Base-by-base conservation (phyloP, 2,113 vertebrate species). In the Orcinus orca region DNA sequence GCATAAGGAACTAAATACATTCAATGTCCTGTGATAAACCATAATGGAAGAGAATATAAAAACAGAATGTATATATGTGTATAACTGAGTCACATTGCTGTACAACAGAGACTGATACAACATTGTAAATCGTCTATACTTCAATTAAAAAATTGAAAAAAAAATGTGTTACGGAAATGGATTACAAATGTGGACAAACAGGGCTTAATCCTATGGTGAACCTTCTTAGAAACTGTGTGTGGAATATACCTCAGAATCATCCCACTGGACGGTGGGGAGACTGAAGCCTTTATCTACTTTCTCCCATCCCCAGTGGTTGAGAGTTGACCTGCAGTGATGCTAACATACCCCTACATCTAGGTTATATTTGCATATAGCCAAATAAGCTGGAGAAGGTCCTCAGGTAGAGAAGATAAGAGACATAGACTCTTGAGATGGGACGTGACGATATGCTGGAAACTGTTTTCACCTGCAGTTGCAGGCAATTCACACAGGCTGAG, bases 221-320 rank as follows among this genome's bases (percentile, higher is more conserved):
- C 12, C 60, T 79, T 90, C 47, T n/a, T 9, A 67, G 55, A 89
- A 60, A 23, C 33, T 55, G 3, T 36, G 31, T 93, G 36, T 88
- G 29, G 12, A 31, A 26, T 73, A 33, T 31, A 44, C 0, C 3
- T 70, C 31, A 74, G 83, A 68, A 36, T 65, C 17, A 73, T 8
- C 13, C 25, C 47, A 23, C 3, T 47, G 6, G 33, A 23, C 5
- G 8, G 25, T 26, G 26, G 29, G 31, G 17, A 31, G 8, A 23
- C 26, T 33, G 50, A 50, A 21, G 2, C 14, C 31, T 36, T 33
- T 65, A 70, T 67, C 20, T 26, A 38, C 14, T 63, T 47, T 3
- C 2, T 74, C 13, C 26, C 31, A 53, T 14, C 15, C 0, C 20
- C 2, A 5, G 2, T 70, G 26, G 4, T 13, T 44, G 12, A 63